Percentiles rank a stretch among this genome's conserved stretches.
phyloP scores from a whole-genome alignment of 2,888 invertebrate genomes.

The Griposia aprilina region DNA sequence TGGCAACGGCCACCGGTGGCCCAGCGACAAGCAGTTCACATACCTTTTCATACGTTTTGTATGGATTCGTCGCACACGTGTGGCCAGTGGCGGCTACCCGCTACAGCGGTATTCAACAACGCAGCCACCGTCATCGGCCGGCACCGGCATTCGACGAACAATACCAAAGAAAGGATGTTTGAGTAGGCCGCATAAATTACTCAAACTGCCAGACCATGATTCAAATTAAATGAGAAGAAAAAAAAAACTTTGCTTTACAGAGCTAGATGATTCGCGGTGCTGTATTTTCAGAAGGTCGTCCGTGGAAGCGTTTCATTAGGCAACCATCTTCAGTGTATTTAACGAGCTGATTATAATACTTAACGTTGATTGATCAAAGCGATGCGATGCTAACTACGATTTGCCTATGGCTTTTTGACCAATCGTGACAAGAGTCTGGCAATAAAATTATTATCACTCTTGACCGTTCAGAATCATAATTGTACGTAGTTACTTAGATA shows the following conservation, averaged over 20 bases:
- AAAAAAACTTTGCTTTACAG: neutral
- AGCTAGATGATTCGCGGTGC: neutral
- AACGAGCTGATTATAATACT: neutral
- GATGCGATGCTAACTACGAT: neutral
- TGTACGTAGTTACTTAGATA: neutral
- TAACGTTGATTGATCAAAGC: slow-evolving; percentile 6
- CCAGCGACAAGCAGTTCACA: too few species aligned
- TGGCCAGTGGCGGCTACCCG: too few species aligned
- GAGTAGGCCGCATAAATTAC: too few species aligned
- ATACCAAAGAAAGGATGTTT: too few species aligned
- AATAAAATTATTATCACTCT: slow-evolving; percentile 26
- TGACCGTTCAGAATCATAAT: slow-evolving; percentile 18
- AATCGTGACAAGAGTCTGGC: neutral
- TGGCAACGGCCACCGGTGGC: too few species aligned
- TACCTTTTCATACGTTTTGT: too few species aligned
- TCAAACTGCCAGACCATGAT: too few species aligned
- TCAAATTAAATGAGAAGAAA: too few species aligned
- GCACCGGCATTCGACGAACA: too few species aligned
- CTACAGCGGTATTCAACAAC: too few species aligned
- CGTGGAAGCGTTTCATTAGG: neutral
- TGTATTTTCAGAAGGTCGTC: neutral
- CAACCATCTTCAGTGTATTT: neutral
- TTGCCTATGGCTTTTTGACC: neutral
- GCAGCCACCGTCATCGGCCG: too few species aligned
- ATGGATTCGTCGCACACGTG: too few species aligned